Evolutionary conservation across 2,113 vertebrate species (phyloP).

Genomic region (Mandrillus leucophaeus): DNA sequence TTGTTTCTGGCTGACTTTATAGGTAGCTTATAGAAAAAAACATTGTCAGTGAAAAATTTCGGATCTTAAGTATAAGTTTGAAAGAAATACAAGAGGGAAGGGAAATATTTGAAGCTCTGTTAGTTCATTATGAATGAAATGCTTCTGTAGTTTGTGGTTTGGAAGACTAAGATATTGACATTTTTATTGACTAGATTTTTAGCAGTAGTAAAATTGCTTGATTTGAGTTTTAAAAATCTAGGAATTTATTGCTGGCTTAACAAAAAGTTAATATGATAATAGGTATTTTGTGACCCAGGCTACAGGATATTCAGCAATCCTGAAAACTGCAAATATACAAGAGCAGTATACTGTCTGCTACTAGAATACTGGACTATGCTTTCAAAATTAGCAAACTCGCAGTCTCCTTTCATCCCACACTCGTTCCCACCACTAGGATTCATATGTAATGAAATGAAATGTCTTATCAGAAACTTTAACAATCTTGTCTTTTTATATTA

Average conservation of each 20-base stretch:
- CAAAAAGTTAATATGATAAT: conserved; percentile 31
- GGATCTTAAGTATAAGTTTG: neutral
- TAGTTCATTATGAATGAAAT: conserved; percentile 55
- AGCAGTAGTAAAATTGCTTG: conserved; percentile 13
- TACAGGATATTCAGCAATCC: conserved; percentile 21
- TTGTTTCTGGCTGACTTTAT: neutral
- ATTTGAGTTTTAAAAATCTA: conserved; percentile 39
- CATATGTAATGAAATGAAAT: neutral
- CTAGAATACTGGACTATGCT: neutral
- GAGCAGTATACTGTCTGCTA: neutral
- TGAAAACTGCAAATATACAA: neutral
- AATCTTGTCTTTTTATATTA: neutral
- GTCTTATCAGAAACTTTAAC: neutral
- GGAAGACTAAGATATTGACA: conserved; percentile 37
- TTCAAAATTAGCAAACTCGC: neutral
- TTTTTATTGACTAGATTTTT: conserved; percentile 66
- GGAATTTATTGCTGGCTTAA: conserved; percentile 45
- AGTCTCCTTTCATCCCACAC: neutral
- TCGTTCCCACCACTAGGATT: neutral
- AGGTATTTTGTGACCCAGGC: conserved; percentile 30
- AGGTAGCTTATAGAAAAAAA: neutral
- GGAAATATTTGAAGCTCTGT: conserved; percentile 31
- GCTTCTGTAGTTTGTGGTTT: conserved; percentile 59
- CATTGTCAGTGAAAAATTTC: neutral
- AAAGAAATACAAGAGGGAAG: conserved; percentile 1